A percentile compares a stretch with the other conserved stretches of the same genome.
Conservation (phyloP, 2,888 invertebrate genomes). For the Eurois occulta region DNA sequence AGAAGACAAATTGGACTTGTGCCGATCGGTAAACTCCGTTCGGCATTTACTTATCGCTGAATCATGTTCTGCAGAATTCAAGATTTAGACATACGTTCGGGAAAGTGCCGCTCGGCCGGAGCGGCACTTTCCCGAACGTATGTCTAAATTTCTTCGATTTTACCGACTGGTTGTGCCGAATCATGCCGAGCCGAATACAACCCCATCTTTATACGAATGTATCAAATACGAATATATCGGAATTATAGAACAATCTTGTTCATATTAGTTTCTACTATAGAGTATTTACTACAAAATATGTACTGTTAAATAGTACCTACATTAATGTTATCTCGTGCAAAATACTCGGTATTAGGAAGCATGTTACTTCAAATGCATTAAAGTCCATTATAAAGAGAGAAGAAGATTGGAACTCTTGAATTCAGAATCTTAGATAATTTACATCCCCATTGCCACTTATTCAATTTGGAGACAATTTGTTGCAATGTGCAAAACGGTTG, state of each 20-base stretch:
- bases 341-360: slow-evolving; percentile 33
- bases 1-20: background rate
- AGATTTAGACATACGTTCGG: no score
- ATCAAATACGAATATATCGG: background rate
- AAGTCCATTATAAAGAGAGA: slow-evolving; percentile 3
- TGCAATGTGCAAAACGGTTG: background rate
- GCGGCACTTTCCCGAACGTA: background rate
- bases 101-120: background rate
- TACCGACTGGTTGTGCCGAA: background rate
- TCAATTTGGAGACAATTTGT: background rate
- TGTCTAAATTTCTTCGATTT: background rate
- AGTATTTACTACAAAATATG: slow-evolving; percentile 23
- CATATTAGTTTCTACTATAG: background rate
- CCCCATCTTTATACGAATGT: slow-evolving; percentile 1
- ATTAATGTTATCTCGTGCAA: background rate
- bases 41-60: background rate
- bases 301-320: slow-evolving; percentile 23
- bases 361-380: slow-evolving; percentile 39
- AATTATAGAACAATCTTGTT: background rate
- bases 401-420: slow-evolving; percentile 20
- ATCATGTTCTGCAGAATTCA: background rate
- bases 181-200: background rate
- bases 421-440: slow-evolving; percentile 9
- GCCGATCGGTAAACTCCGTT: background rate
- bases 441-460: background rate